A percentile compares a stretch with the other conserved stretches of the same genome.
These are phyloP conservation scores for Tiaroga cobitis DNA, from an alignment of 2,797 vertebrate genomes.

Conservation along the genomic window DNA sequence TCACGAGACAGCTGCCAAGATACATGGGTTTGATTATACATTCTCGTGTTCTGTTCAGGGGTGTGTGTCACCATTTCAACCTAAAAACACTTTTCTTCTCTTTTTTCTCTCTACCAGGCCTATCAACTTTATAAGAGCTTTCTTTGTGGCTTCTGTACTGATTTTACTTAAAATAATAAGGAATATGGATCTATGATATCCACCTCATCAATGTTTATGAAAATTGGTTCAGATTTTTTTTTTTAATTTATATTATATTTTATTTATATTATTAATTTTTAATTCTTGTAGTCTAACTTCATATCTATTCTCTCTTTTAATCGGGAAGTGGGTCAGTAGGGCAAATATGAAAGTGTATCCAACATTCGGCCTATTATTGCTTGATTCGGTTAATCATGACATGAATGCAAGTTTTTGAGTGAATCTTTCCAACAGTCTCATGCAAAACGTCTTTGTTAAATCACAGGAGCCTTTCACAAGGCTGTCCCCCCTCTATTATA, in stretches of 20 bases:
- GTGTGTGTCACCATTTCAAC: constrained; percentile 41
- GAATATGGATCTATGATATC: not conserved
- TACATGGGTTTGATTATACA: constrained; percentile 63
- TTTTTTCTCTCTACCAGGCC: constrained; percentile 20
- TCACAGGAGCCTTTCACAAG: not conserved
- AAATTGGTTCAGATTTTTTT: not conserved
- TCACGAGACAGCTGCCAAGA: constrained; percentile 54
- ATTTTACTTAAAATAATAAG: not conserved
- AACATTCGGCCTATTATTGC: constrained; percentile 35
- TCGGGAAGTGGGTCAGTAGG: constrained; percentile 50
- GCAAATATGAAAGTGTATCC: constrained; percentile 60
- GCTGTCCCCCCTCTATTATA: not conserved
- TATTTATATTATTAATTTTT: not conserved
- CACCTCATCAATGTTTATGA: not conserved
- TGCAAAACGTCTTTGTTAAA: not conserved
- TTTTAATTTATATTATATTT: too few relatives aligned
- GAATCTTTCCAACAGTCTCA: not conserved
- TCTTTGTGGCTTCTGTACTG: not conserved
- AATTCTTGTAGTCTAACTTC: constrained; percentile 42
- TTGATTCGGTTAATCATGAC: constrained; percentile 64
- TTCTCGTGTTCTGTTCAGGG: constrained; percentile 45
- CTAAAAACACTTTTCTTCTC: constrained; percentile 31
- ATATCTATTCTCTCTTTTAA: constrained; percentile 39
- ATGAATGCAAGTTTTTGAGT: constrained; percentile 33
- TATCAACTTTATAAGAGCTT: constrained; percentile 9